These are phyloP conservation scores for Syrista parreyssii DNA, from an alignment of 2,888 invertebrate species.

Conservation along the genomic window DNA sequence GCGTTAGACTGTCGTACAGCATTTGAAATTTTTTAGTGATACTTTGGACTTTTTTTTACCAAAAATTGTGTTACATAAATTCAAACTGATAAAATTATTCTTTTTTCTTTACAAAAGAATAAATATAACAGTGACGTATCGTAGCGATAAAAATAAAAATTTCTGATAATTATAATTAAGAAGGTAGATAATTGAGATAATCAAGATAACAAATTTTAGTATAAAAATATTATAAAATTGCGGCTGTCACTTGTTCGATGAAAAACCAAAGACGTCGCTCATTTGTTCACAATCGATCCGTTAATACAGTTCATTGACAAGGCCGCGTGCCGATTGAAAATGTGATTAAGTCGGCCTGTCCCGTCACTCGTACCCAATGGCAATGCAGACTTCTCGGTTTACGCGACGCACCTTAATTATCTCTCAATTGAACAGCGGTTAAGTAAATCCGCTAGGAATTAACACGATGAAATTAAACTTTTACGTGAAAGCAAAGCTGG, in stretches of 20 bases:
- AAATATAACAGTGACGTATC: neutral
- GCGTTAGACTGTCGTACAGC: neutral
- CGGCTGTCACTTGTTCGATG: too few relatives aligned
- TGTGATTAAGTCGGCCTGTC: constrained; percentile 33
- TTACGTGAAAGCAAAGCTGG: constrained; percentile 2
- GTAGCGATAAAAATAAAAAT: neutral
- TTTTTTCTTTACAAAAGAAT: neutral
- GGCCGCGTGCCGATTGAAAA: constrained; percentile 26
- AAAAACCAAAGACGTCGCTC: neutral
- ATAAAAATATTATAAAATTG: too few relatives aligned
- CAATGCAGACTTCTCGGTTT: constrained; percentile 4
- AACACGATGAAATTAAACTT: constrained; percentile 31
- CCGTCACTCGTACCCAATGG: constrained; percentile 13
- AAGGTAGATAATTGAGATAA: neutral
- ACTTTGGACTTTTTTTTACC: too few relatives aligned
- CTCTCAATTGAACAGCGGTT: constrained; percentile 30
- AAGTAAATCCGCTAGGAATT: constrained; percentile 30
- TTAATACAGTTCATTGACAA: neutral
- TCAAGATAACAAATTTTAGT: neutral
- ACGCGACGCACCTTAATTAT: constrained; percentile 31
- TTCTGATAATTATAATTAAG: neutral
- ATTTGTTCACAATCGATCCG: neutral
- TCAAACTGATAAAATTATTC: too few relatives aligned
- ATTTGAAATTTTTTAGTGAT: too few relatives aligned
- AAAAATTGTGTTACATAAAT: too few relatives aligned